Evolutionary conservation across 2,113 vertebrate species (phyloP).

Genomic region (Promerops cafer): DNA sequence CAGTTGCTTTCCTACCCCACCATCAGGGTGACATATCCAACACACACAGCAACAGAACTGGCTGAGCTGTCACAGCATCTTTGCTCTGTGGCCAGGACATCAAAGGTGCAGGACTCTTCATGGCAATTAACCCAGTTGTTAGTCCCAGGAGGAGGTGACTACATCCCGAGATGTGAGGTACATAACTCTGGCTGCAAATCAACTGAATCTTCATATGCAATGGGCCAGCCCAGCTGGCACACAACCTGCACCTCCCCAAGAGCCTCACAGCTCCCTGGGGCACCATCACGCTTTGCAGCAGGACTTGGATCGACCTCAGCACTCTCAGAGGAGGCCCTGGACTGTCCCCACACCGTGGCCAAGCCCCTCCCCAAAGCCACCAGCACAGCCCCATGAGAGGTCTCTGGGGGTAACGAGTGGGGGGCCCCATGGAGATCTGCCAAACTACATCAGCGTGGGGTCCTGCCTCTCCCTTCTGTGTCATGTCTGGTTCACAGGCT

Average conservation of each 20-base stretch:
- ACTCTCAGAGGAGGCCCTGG: background rate
- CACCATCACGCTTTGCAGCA: background rate
- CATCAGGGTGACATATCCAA: background rate
- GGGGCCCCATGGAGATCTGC: background rate
- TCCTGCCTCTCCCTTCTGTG: background rate
- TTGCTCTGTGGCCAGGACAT: background rate
- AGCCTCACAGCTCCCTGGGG: background rate
- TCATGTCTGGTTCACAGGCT: background rate
- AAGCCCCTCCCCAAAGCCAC: background rate
- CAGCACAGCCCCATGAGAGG: background rate
- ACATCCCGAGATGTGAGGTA: rapidly evolving
- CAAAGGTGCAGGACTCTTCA: background rate
- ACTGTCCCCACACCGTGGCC: background rate
- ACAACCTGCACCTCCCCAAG: background rate
- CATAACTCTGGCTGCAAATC: background rate
- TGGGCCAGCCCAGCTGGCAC: background rate
- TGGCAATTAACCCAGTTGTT: background rate
- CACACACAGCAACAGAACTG: background rate
- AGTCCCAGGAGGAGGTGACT: background rate
- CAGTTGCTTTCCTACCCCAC: background rate
- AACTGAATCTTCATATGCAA: background rate
- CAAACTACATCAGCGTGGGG: background rate
- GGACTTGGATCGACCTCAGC: background rate
- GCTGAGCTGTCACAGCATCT: background rate
- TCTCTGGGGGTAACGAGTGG: rapidly evolving